Evolutionary conservation across 2,888 invertebrate species (phyloP), one percentile per base, ranked within the genome.

Genomic region (Drosophila kokeensis): DNA sequence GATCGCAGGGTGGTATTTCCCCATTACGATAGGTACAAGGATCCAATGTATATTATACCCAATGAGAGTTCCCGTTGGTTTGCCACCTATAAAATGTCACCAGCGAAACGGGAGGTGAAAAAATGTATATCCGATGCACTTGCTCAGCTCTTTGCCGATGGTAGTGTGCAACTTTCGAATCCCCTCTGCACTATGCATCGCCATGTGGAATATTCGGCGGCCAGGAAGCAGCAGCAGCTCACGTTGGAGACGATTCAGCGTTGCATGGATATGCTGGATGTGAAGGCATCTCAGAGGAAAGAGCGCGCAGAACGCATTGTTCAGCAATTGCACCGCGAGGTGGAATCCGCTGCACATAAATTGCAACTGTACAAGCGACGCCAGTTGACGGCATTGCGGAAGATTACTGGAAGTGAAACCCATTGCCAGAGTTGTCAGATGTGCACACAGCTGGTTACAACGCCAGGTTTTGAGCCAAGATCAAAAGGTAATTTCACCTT

Each of bases 61-160:
- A 76, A 84, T 7, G 82, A 83, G 21, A 32, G 11, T 0, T 40
- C 40, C 0, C 89, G 87, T 3, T 87, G 90, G 90, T 87, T 89
- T 27, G 36, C 75, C 30, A 27, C 40, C 0, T 89, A 89, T 34
- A 29, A 79, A 2, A 11, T 82, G 7, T 67, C 73, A 7, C 82
- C 87, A 13, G 29, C 55, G 1, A 89, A 79, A 42, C 70, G 82
- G 0, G 70, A 79, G 11, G 50, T 79, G 10, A 84, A 74, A 53
- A 57, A 57, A 7, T 69, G 89, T 11, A 49, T 87, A 0, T 49
- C 61, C 3, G 50, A 65, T 1, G 79, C 75, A 8, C 54, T 87
- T 0, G 55, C 21, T 21, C 66, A 68, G 1, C 21, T 86, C 0
- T 73, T 68, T 21, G 32, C 58, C 5, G 29, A 29, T 1, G 29